Base-by-base conservation (phyloP, 2,888 invertebrate species). In the Hemithea aestivaria region DNA sequence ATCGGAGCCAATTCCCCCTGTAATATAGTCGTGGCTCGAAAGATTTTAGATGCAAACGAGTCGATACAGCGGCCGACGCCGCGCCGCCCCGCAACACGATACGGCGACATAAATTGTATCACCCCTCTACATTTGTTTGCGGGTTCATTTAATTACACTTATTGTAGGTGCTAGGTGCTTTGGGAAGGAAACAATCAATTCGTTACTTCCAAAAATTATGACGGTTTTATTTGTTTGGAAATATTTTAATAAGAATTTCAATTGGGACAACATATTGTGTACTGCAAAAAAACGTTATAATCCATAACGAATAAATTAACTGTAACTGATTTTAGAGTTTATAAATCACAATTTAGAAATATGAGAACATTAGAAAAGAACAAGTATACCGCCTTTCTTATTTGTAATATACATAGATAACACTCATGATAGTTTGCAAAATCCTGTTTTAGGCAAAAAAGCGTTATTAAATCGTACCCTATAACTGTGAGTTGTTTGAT, bases 11-110 rank as follows among this genome's bases (percentile, higher is more conserved):
- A 83, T 87, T 85, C 83, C 83, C 85, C 82, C 71, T 73, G 69
- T 82, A 82, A 83, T 84, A 84, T 72, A 79, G 78, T 73, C 73
- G 63, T 63, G 65, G 62, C 68, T 76, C 66, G 69, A 73, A 81
- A 82, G 79, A 81, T 78, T 83, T 83, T 73, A 78, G 82, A 83
- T 84, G 87, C 85, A 87, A 87, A 87, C 74, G 82, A 80, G 75
- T 69, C 75, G 80, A 77, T 79, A 82, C 79, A 70, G 56, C 59
- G 35, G 25, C 8, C 9, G 25, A 10, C 25, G 10, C 10, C 9
- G 10, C 25, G 27, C 33, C 16, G 23, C 27, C 30, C 35, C 30
- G 20, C 66, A 61, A 64, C 60, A 65, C 66, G 64, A 62, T 62
- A 65, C 55, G 53, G 64, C 41, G 64, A 69, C 66, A 70, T 77